These are phyloP conservation scores for Botia kubotai DNA, from an alignment of 2,797 vertebrate genomes.

Conservation along the genomic window DNA sequence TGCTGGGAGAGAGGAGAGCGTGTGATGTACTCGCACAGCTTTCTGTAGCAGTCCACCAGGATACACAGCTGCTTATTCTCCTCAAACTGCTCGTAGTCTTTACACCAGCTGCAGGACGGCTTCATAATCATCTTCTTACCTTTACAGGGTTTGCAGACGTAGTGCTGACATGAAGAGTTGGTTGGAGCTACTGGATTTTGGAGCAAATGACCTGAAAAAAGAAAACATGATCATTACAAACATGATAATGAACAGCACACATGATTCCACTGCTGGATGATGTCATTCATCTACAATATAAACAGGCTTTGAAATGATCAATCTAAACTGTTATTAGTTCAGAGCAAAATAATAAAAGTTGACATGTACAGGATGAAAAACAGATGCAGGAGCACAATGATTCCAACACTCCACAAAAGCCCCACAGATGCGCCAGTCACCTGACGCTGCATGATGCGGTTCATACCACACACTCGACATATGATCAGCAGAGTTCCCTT, in stretches of 20 bases:
- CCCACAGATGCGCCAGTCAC: background rate
- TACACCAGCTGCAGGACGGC: slow-evolving; percentile 99
- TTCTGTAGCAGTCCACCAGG: slow-evolving; percentile 96
- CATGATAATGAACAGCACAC: background rate
- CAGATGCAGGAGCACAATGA: background rate
- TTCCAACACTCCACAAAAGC: slow-evolving; percentile 8
- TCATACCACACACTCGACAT: slow-evolving; percentile 6
- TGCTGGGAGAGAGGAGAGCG: slow-evolving; percentile 91
- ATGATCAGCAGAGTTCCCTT: background rate
- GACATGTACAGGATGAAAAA: background rate
- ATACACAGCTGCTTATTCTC: slow-evolving; percentile 95
- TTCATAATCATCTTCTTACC: slow-evolving; percentile 99
- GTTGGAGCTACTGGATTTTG: slow-evolving; percentile 97
- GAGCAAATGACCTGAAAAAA: slow-evolving; percentile 88
- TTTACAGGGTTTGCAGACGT: slow-evolving; percentile 96
- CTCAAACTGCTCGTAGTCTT: slow-evolving; percentile 97
- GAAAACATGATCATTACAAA: background rate
- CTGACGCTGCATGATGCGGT: background rate
- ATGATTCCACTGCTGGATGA: background rate
- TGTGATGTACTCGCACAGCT: slow-evolving; percentile 94
- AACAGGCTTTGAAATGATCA: background rate
- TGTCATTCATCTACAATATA: background rate
- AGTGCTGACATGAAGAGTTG: slow-evolving; percentile 98
- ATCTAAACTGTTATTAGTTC: background rate
- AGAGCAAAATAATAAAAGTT: background rate